A percentile compares a stretch with the other conserved stretches of the same genome.
Conservation (phyloP, 2,888 invertebrate species). For the Eucera pruinosa region DNA sequence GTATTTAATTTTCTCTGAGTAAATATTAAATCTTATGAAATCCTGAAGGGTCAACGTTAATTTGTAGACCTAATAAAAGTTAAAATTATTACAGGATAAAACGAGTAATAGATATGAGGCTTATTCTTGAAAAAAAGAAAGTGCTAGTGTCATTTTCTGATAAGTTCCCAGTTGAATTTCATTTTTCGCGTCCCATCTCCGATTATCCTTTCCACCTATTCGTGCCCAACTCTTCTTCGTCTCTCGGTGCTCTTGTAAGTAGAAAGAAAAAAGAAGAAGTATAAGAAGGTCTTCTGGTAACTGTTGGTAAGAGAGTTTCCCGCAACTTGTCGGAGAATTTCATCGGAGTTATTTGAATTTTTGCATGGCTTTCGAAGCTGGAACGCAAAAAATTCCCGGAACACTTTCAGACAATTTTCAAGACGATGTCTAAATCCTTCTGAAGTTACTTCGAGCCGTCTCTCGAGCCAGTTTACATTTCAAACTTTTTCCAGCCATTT, state of each 20-base stretch:
- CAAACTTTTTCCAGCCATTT: background rate
- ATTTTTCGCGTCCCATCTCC: conserved; percentile 62
- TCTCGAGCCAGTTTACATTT: background rate
- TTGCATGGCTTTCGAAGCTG: background rate
- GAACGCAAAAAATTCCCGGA: conserved; percentile 8
- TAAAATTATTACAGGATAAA: too few relatives aligned
- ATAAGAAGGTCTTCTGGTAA: conserved; percentile 31
- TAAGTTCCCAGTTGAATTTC: conserved; percentile 54
- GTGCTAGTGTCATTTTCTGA: background rate
- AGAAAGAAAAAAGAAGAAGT: conserved; percentile 28
- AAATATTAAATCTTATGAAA: too few relatives aligned
- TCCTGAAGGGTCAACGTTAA: too few relatives aligned
- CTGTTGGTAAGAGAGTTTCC: conserved; percentile 44
- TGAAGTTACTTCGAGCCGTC: background rate
- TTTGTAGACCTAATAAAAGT: too few relatives aligned
- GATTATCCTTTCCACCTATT: conserved; percentile 62
- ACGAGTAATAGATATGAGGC: too few relatives aligned
- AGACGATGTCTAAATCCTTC: conserved; percentile 19
- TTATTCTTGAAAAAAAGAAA: too few relatives aligned
- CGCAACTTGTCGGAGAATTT: conserved; percentile 37
- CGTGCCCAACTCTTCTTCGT: conserved; percentile 52
- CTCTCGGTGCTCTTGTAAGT: conserved; percentile 41
- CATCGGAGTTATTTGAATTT: conserved; percentile 48
- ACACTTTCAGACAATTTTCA: conserved; percentile 32
- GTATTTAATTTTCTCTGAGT: too few relatives aligned